Evolutionary conservation across 2,888 invertebrate genomes (phyloP).

Genomic region (Geotrupes spiniger): DNA sequence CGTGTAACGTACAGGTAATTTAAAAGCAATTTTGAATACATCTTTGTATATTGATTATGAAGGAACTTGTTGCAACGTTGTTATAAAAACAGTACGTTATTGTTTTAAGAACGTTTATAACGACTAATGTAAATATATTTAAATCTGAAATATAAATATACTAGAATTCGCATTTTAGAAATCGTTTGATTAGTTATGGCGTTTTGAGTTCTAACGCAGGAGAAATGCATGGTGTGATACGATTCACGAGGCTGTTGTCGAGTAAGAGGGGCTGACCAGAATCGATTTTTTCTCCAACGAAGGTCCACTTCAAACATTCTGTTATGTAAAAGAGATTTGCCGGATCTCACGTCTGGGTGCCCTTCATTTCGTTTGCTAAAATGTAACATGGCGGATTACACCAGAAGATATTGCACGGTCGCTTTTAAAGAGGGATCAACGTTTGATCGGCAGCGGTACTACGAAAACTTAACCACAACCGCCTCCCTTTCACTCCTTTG

Average conservation of each 20-base stretch:
- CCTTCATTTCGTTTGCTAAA: slow-evolving; percentile 33
- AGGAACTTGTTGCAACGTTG: too few species aligned
- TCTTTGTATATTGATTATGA: too few species aligned
- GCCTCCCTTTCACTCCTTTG: not conserved
- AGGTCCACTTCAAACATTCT: slow-evolving; percentile 23
- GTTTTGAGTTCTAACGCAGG: too few species aligned
- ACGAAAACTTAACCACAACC: not conserved
- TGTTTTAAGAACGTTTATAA: too few species aligned
- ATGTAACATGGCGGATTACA: slow-evolving; percentile 32
- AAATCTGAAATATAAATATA: too few species aligned
- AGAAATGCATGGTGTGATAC: too few species aligned
- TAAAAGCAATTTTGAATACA: too few species aligned
- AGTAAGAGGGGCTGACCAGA: slow-evolving; percentile 1
- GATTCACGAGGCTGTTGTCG: not conserved
- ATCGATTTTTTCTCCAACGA: slow-evolving; percentile 1
- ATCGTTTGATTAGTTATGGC: too few species aligned
- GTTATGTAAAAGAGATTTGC: slow-evolving; percentile 33
- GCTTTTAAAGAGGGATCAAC: slow-evolving; percentile 10
- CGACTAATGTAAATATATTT: too few species aligned
- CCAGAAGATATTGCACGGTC: slow-evolving; percentile 29
- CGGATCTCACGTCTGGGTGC: slow-evolving; percentile 31
- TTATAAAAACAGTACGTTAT: too few species aligned
- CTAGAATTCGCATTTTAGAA: too few species aligned
- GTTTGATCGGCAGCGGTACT: slow-evolving; percentile 1
- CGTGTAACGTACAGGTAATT: too few species aligned